Percentiles rank a stretch among this genome's conserved stretches.
These are phyloP conservation scores for Sminthurides aquaticus DNA, from an alignment of 2,888 invertebrate genomes.

Conservation along the genomic window DNA sequence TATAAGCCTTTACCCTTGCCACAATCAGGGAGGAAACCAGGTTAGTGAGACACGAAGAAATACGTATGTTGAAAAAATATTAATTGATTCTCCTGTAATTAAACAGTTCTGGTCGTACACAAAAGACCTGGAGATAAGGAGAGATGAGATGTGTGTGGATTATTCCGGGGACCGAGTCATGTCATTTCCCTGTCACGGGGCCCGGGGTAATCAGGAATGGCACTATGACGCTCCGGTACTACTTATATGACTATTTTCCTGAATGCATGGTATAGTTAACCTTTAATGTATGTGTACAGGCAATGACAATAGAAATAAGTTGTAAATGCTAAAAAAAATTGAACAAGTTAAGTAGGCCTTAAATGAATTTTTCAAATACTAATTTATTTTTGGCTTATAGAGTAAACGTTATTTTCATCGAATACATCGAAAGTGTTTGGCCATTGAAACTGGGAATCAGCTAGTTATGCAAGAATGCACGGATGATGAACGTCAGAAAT, in stretches of 20 bases:
- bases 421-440: constrained; percentile 50
- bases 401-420: constrained; percentile 48
- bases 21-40: constrained; percentile 99
- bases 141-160: constrained; percentile 91
- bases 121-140: constrained; percentile 85
- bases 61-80: not conserved
- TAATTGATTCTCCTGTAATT: too few species aligned
- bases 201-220: constrained; percentile 89
- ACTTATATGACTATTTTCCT: too few species aligned
- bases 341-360: constrained; percentile 12
- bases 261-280: too few species aligned
- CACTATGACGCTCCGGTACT: constrained; percentile 61
- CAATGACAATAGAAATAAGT: too few species aligned
- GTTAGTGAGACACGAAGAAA: not conserved
- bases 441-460: constrained; percentile 47
- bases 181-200: constrained; percentile 84
- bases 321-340: too few species aligned
- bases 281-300: too few species aligned
- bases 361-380: not conserved
- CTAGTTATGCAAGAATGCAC: constrained; percentile 47
- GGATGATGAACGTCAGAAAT: constrained; percentile 44
- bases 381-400: constrained; percentile 45
- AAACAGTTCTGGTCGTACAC: constrained; percentile 59
- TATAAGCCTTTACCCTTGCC: constrained; percentile 94
- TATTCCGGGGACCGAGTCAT: constrained; percentile 84